Evolutionary conservation across 2,113 vertebrate genomes (phyloP).

Genomic region (Melanotaenia duboulayi): DNA sequence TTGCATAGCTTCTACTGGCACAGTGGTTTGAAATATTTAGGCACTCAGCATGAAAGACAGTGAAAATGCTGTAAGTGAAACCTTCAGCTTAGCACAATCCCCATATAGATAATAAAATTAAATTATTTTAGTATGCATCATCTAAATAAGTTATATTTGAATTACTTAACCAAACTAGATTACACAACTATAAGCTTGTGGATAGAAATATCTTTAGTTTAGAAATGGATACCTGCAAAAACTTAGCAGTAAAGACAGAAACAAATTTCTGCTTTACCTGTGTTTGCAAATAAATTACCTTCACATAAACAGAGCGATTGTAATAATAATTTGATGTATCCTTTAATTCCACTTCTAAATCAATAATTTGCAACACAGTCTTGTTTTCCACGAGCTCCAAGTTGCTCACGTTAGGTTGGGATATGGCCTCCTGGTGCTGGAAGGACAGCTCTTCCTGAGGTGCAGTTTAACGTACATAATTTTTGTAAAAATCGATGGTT

Average conservation of each 20-base stretch:
- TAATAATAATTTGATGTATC: neutral
- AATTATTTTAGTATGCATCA: too few species aligned
- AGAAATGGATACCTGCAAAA: too few species aligned
- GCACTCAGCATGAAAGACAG: conserved; percentile 32
- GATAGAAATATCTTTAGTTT: too few species aligned
- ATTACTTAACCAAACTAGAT: too few species aligned
- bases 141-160: too few species aligned
- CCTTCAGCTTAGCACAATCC: neutral
- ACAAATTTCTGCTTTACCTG: too few species aligned
- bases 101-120: neutral
- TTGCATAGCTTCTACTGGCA: conserved; percentile 34
- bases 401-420: conserved; percentile 10
- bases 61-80: conserved; percentile 8
- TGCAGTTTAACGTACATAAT: conserved; percentile 2
- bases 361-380: neutral
- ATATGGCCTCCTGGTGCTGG: conserved; percentile 35
- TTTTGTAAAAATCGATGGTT: neutral
- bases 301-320: too few species aligned
- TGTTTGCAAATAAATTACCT: too few species aligned
- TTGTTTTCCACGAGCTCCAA: conserved; percentile 13
- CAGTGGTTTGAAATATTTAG: conserved; percentile 36
- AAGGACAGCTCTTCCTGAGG: conserved; percentile 17
- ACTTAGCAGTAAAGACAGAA: too few species aligned
- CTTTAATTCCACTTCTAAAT: neutral
- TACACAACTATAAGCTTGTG: too few species aligned